Base-by-base conservation (phyloP, 2,797 vertebrate genomes). In the Macroramphosus scolopax region DNA sequence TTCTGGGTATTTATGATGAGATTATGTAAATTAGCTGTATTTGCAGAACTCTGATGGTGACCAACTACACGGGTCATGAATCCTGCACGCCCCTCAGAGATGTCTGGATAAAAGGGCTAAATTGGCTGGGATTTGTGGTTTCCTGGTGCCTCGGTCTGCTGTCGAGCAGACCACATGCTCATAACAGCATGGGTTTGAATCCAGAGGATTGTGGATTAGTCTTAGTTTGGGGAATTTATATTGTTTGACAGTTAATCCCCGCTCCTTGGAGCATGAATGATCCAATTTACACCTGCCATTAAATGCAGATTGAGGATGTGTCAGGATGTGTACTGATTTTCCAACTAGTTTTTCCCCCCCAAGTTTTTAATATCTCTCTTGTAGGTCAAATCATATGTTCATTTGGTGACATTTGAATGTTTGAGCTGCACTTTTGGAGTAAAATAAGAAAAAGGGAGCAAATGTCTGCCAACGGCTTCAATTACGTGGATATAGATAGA, bases 1-100 rank as follows among this genome's bases (percentile, higher is more conserved):
- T 95, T 94, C 91, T 93, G 89, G 88, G 91, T 94, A 93, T 95
- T 96, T 94, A 94, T 96, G 93, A 96, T 97, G 93, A 92, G 94
- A 97, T 97, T 96, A 95, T 94, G 94, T 90, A 96, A 95, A 96
- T 94, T 31, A 91, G 93, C 90, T 91, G 89, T 91, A n/a, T 92
- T 90, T 92, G 87, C 91, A 89, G 90, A 93, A 92, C 94, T 93
- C 89, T 82, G 90, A 89, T 76, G 81, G 90, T 91, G 92, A 93
- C 92, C 92, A 73, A 87, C 90, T 91, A 92, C 94, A 92, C 91
- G 93, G 93, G 93, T 96, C 94, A 94, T 95, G 94, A 94, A 75
- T 76, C 72, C 82, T 77, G 18, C 50, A 56, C 37, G 33, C 70
- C 58, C 45, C n/a, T n/a, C 76, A 69, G 70, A 80, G 80, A 87